Conservation (phyloP, 2,888 invertebrate species). For the Cotesia congregata region DNA sequence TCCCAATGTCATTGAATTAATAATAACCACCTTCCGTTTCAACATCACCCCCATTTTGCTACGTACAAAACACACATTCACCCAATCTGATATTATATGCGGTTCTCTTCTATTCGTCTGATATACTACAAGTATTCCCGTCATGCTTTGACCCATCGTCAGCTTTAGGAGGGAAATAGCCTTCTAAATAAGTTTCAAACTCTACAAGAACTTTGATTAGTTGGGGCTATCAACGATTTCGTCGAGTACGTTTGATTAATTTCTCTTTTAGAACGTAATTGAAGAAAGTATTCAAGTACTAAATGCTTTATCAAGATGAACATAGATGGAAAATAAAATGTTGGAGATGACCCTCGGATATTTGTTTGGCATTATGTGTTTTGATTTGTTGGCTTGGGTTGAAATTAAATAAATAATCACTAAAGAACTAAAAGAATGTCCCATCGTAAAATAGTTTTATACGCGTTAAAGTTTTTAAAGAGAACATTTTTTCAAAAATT, state of each 20-base stretch:
- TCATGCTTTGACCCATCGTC: constrained; percentile 22
- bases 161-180: constrained; percentile 10
- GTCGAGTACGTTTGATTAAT: constrained; percentile 41
- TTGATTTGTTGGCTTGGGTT: too few species aligned
- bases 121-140: not conserved
- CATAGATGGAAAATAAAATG: not conserved
- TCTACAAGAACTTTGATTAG: constrained; percentile 44
- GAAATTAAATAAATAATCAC: too few species aligned
- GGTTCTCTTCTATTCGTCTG: constrained; percentile 2
- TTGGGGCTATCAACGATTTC: constrained; percentile 31
- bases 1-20: constrained; percentile 62
- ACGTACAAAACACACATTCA: not conserved
- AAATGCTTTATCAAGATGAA: not conserved
- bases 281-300: not conserved
- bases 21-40: constrained; percentile 57
- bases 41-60: constrained; percentile 27
- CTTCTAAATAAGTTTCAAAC: constrained; percentile 42
- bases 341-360: not conserved
- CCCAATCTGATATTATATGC: not conserved
- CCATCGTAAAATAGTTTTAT: too few species aligned
- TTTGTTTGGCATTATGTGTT: too few species aligned
- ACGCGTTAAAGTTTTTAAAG: too few species aligned
- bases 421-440: too few species aligned
- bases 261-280: constrained; percentile 14
- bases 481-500: too few species aligned